Evolutionary conservation across 2,888 invertebrate genomes (phyloP), one percentile per base, ranked within the genome.

Genomic region (Drosophila testacea): DNA sequence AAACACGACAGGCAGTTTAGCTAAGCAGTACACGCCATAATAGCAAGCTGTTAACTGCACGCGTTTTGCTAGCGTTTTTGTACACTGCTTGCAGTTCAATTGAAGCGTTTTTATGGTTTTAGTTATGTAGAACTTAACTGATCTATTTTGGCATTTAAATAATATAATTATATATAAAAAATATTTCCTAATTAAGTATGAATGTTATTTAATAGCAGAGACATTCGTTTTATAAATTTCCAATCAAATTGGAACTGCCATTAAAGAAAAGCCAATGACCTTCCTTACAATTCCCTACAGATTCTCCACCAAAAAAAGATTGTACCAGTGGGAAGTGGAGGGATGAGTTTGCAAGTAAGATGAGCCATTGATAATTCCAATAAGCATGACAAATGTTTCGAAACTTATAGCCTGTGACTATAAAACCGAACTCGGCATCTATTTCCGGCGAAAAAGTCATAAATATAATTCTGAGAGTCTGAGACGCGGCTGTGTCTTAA

Each of bases 401-500:
- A 56, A 62, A 73, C 55, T 66, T 65, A 74, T 51, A 34, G 65
- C 41, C 46, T 61, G 69, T 63, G 64, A 55, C 69, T 59, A 60
- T 74, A 52, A 78, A 86, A 65, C 75, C 79, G 54, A 56, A 69
- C 59, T 70, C 69, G 47, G 52, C 64, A 52, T 66, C 79, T 83
- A 84, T 85, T 81, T 85, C 88, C 88, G 85, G 85, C 60, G 69
- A 60, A 65, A 57, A 16, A 65, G 38, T 65, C 78, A 81, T 83
- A 83, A 83, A 83, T 73, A 77, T 77, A 64, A 70, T 68, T 69
- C 64, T 46, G 50, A 42, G 52, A 56, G 66, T 42, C 74, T 67
- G 64, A 79, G 73, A 67, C 68, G 63, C 61, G 55, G 42, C 70
- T 69, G 72, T 22, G 65, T 73, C 63, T 79, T 67, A 34, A 66